Evolutionary conservation across 2,888 invertebrate genomes (phyloP).

Genomic region (Synergus japonicus): DNA sequence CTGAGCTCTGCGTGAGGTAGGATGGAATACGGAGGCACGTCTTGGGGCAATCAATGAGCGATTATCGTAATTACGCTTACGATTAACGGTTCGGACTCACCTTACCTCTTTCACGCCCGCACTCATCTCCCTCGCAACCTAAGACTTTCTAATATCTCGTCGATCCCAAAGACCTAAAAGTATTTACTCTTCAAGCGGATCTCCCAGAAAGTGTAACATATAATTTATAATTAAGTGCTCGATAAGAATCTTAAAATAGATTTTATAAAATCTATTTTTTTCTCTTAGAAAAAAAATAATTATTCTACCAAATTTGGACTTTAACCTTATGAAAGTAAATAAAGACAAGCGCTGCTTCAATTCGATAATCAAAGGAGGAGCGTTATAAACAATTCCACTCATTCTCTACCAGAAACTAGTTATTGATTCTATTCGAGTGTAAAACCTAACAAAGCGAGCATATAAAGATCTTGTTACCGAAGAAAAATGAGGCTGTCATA

Average conservation of each 20-base stretch:
- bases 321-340: no score
- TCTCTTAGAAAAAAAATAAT: no score
- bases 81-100: slow-evolving; percentile 64
- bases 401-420: no score
- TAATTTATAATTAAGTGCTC: not conserved
- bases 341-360: no score
- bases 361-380: no score
- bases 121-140: slow-evolving; percentile 24
- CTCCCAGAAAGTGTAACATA: not conserved
- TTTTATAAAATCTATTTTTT: no score
- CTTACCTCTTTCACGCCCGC: slow-evolving; percentile 10
- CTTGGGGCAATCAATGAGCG: slow-evolving; percentile 68
- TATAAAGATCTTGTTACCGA: not conserved
- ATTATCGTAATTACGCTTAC: slow-evolving; percentile 70
- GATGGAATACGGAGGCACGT: slow-evolving; percentile 64
- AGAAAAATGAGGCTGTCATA: not conserved
- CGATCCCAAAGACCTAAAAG: slow-evolving; percentile 50
- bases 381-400: no score
- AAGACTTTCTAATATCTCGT: slow-evolving; percentile 69
- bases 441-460: not conserved
- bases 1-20: slow-evolving; percentile 44
- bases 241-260: no score
- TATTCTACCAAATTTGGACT: no score
- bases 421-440: not conserved
- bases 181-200: not conserved